Evolutionary conservation across 2,797 vertebrate species (phyloP), one percentile per base, ranked within the genome.

Genomic region (Sebastes goodei): DNA sequence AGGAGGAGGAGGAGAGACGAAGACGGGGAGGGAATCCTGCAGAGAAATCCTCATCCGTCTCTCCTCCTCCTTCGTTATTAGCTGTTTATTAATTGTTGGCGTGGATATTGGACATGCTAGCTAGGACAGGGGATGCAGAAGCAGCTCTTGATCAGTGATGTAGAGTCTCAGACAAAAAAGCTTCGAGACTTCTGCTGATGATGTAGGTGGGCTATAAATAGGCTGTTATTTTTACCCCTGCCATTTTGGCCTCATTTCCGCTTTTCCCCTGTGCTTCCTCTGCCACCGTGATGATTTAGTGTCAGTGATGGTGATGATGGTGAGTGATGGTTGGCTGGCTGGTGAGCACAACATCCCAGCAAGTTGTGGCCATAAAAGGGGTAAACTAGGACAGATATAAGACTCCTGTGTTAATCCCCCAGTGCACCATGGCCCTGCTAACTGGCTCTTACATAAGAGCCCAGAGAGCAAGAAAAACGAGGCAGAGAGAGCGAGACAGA

Each of bases 171-270:
- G 82, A 94, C 83, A 77, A 86, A 92, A 94, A 94, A 91, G 87
- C 93, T 90, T 81, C 7, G 69, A 94, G 93, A 95, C 93, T 92
- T 92, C 82, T 88, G 92, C 84, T 87, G 95, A 94, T 92, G 93
- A 95, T 94, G 92, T 94, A 93, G 94, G 91, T 89, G 92, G 90
- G 79, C 94, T 96, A 96, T 95, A 95, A 96, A 96, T 96, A 96
- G 95, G 76, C 83, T 59, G 92, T 93, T 95, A 96, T 95, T 96
- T 96, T 95, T 96, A 95, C 90, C 91, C 89, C 94, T 96, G 94
- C 94, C 95, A 94, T 94, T 95, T 95, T 95, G 94, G 93, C 95
- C 95, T 96, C 91, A 91, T 95, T 96, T 95, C 91, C 91, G 74
- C 79, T 93, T 91, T 90, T 93, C 93, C 94, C 90, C 62, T 78